Evolutionary conservation across 64 coral and sea anemone species (phyloP).

Genomic region (Anthopleura sola): DNA sequence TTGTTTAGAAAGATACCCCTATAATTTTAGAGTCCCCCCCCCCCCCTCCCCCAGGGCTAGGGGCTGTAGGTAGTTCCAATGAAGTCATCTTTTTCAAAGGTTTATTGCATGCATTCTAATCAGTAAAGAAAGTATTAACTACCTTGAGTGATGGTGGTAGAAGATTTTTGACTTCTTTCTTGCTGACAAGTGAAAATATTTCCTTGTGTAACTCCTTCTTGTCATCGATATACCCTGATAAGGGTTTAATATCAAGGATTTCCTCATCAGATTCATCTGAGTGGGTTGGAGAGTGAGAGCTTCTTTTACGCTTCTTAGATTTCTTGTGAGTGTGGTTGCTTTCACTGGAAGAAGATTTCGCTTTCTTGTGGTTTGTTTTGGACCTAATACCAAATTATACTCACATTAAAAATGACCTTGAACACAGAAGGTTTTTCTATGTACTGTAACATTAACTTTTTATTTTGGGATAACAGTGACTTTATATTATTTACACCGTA

Average conservation of each 20-base stretch:
- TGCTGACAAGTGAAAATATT: slow-evolving; percentile 68
- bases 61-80: too few relatives aligned
- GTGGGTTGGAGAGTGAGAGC: background rate
- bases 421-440: too few relatives aligned
- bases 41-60: too few relatives aligned
- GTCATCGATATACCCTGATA: slow-evolving; percentile 64
- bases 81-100: too few relatives aligned
- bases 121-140: too few relatives aligned
- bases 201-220: slow-evolving; percentile 57
- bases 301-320: slow-evolving; percentile 43
- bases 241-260: slow-evolving; percentile 49
- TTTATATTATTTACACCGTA: background rate
- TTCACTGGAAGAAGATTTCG: slow-evolving; percentile 25
- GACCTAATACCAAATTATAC: background rate
- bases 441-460: too few relatives aligned
- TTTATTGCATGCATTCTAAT: too few relatives aligned
- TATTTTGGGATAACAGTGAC: too few relatives aligned
- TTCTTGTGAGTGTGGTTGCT: slow-evolving; percentile 5
- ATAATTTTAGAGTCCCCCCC: too few relatives aligned
- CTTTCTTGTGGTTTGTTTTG: slow-evolving; percentile 20
- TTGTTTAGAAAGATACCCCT: too few relatives aligned
- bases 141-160: slow-evolving; percentile 72
- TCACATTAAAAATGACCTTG: background rate
- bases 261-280: slow-evolving; percentile 24
- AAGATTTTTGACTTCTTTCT: slow-evolving; percentile 79